These are phyloP conservation scores for Hirundo rustica DNA, from an alignment of 2,797 vertebrate genomes.

Conservation along the genomic window DNA sequence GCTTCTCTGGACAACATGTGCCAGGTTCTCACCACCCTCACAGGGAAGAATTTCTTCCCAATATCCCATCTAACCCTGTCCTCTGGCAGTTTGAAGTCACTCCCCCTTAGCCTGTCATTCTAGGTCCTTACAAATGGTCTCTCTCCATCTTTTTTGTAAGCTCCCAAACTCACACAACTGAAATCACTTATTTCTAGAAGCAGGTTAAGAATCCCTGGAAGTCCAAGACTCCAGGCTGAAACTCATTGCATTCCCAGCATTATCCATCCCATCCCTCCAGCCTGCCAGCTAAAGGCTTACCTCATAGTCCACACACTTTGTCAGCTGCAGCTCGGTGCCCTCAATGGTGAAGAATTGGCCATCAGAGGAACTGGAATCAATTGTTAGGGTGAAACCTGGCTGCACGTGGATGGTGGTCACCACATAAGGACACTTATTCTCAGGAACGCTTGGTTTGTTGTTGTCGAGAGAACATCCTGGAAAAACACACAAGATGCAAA, in stretches of 20 bases:
- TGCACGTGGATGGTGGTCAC: neutral
- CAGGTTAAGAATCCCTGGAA: neutral
- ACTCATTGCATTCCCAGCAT: neutral
- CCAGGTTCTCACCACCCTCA: neutral
- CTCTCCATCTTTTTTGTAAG: neutral
- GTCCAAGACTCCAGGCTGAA: neutral
- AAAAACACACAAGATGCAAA: neutral
- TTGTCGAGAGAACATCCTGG: constrained; percentile 22
- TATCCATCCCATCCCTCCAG: neutral
- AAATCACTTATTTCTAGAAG: neutral
- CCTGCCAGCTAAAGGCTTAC: neutral
- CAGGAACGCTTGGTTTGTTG: neutral
- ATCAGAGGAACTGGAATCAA: neutral
- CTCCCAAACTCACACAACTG: neutral
- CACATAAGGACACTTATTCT: neutral
- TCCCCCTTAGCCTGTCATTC: neutral
- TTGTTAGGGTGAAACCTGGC: neutral
- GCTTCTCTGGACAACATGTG: neutral
- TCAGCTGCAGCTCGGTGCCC: neutral
- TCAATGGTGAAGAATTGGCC: neutral
- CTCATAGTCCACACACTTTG: constrained; percentile 46
- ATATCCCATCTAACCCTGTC: neutral
- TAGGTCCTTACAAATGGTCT: neutral
- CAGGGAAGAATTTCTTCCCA: neutral
- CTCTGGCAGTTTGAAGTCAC: neutral